Percentiles rank a stretch among this genome's conserved stretches.
Conservation (phyloP, 2,888 invertebrate genomes). For the Linhomoeus sp. region DNA sequence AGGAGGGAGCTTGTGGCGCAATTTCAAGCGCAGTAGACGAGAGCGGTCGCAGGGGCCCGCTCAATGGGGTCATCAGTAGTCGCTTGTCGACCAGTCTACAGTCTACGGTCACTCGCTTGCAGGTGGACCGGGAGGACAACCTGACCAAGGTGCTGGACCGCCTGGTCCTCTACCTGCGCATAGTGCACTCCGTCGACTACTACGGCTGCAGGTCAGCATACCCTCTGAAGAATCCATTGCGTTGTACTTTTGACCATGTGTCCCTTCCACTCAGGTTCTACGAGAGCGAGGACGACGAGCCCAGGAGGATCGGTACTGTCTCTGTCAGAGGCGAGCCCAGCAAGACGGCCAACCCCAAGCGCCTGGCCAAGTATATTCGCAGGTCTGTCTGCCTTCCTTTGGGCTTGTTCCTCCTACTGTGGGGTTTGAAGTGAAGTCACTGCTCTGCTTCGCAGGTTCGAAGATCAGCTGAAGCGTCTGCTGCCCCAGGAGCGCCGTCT, state of each 20-base stretch:
- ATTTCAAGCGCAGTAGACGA: not conserved
- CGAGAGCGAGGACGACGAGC: conserved; percentile 5
- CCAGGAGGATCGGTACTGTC: conserved; percentile 7
- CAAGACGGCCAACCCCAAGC: conserved; percentile 6
- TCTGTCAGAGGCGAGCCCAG: conserved; percentile 3
- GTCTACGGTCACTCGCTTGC: too few species aligned
- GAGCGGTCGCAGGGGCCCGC: not conserved
- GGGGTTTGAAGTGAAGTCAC: not conserved
- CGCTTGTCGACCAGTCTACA: too few species aligned
- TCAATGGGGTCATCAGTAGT: too few species aligned
- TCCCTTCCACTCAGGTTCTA: not conserved
- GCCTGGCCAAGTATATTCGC: conserved; percentile 5
- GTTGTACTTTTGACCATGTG: too few species aligned
- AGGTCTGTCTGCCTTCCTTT: not conserved
- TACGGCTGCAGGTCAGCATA: conserved; percentile 48
- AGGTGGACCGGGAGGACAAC: conserved; percentile 6
- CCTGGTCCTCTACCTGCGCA: conserved; percentile 67
- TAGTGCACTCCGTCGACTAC: conserved; percentile 92
- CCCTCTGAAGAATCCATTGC: not conserved
- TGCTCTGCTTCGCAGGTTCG: conserved; percentile 2
- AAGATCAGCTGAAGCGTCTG: conserved; percentile 4
- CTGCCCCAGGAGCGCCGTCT: conserved; percentile 6
- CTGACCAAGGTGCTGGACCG: conserved; percentile 39
- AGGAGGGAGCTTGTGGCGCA: not conserved
- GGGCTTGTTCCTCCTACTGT: not conserved